A percentile compares a stretch with the other conserved stretches of the same genome.
These are phyloP conservation scores for Ricordea florida DNA, from an alignment of 92 coral and sea anemone genomes.

Conservation along the genomic window DNA sequence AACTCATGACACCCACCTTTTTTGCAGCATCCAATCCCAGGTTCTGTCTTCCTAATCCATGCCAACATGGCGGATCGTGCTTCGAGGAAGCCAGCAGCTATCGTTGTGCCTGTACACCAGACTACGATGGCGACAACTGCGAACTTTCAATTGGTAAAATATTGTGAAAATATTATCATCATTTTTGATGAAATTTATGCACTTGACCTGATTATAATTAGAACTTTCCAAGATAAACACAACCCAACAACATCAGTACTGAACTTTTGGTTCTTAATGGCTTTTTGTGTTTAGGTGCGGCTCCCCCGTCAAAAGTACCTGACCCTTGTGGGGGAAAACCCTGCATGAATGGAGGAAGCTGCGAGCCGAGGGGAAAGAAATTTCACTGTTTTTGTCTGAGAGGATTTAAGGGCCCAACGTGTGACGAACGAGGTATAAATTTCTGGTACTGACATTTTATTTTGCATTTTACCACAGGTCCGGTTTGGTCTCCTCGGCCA, in stretches of 20 bases:
- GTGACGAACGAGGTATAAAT: constrained; percentile 52
- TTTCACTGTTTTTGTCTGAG: constrained; percentile 43
- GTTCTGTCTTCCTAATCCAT: constrained; percentile 85
- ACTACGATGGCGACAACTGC: constrained; percentile 75
- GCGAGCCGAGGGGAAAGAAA: constrained; percentile 43
- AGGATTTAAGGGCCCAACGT: constrained; percentile 55
- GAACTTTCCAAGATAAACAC: no score
- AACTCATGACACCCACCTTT: no score
- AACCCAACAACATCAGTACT: no score
- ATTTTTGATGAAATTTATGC: no score
- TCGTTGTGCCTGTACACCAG: constrained; percentile 65
- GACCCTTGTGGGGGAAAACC: constrained; percentile 82
- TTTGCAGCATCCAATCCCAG: constrained; percentile 71
- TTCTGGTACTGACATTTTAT: neutral
- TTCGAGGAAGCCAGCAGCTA: constrained; percentile 66
- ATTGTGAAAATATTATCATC: no score
- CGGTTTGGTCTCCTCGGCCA: no score
- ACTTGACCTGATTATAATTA: no score
- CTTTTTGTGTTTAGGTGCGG: neutral
- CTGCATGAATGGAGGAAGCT: constrained; percentile 84
- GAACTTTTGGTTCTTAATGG: neutral
- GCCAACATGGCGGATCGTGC: constrained; percentile 86
- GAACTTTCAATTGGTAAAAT: constrained; percentile 63
- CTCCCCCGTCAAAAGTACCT: constrained; percentile 24
- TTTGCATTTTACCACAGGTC: neutral